Base-by-base conservation (phyloP, 1,140 invertebrate genomes). In the Ridgeia piscesae region DNA sequence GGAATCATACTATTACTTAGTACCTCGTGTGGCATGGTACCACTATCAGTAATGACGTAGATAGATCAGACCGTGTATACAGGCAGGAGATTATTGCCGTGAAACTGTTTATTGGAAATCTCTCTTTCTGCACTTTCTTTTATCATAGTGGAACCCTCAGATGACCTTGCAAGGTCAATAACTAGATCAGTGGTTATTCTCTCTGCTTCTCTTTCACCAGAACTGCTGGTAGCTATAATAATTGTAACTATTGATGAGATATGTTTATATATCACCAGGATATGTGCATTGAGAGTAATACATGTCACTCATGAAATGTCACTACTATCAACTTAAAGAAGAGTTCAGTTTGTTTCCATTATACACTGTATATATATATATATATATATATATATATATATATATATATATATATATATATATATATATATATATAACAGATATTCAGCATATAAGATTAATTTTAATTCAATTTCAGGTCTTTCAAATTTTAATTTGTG, bases 71-170 rank as follows among this genome's bases (percentile, higher is more conserved):
- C 58, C 27, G 58, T 21, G 27, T 17, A 77, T 27, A 77, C 17
- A 77, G 58, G 2, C 4, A 21, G 58, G 17, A 77, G 58, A 31
- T 77, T 77, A 77, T 77, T 77, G 2, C 58, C 58, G 27, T 17
- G 58, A 77, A 77, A 77, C 58, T 77, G 58, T 77, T 77, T 77
- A 77, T 31, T 77, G 58, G 58, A 77, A 77, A 77, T 77, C 58
- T 77, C 58, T 77, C 11, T 77, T 0, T 77, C 58, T 77, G 58
- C 58, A 77, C 27, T 77, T 77, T 77, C 58, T 77, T 77, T 77
- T 77, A 77, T 77, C 58, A 21, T 21, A 9, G 27, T 77, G 58
- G 27, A 9, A 6, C 11, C 58, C 58, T 27, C 58, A 27, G 58
- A 77, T 77, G 58, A 77, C 58, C 58, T 77, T 77, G 58, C 58